Base-by-base conservation (phyloP, 1,140 invertebrate species). In the Macrobrachium rosenbergii region DNA sequence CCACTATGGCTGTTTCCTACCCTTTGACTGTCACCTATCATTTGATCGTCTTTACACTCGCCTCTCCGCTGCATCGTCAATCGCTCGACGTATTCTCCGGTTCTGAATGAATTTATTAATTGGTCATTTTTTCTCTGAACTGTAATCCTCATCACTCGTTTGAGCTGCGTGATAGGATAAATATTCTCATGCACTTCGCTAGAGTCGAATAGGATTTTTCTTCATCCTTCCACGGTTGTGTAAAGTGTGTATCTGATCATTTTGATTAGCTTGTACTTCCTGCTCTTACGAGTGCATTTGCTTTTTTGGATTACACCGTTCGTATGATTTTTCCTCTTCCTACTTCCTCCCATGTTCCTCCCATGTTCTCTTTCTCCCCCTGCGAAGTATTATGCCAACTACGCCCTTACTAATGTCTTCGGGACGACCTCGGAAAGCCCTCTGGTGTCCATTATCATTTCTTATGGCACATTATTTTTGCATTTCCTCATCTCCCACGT, bases 361-460 rank as follows among this genome's bases (percentile, higher is more conserved):
- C 52, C 76, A n/a, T 37, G 59, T 62, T 43, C 58, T 0, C 59
- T 37, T 62, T 28, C 59, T 80, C 59, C 60, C 78, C 7, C 14
- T 19, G 37, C 21, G 43, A 43, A 73, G 69, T 37, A 43, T 37
- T 23, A 14, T 14, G 52, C 45, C 45, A 60, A 78, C 45, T 60
- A 60, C 76, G 76, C 76, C 76, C 76, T 78, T 78, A 78, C 45
- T 78, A 60, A 78, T 78, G 28, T 37, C 28, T 37, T 37, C 28
- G 28, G 28, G 76, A 58, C 62, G 76, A 78, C 76, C 76, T n/a
- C 73, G 7, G 23, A 19, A 59, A 59, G 45, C 76, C 59, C 17
- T 78, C 76, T 78, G 11, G 76, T 78, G 52, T 58, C 76, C 19
- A 52, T 78, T 78, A 58, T 17, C 37, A 58, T 77, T 45, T 58